Base-by-base conservation (phyloP, 2,797 vertebrate species). In the Cichlasoma orientale region DNA sequence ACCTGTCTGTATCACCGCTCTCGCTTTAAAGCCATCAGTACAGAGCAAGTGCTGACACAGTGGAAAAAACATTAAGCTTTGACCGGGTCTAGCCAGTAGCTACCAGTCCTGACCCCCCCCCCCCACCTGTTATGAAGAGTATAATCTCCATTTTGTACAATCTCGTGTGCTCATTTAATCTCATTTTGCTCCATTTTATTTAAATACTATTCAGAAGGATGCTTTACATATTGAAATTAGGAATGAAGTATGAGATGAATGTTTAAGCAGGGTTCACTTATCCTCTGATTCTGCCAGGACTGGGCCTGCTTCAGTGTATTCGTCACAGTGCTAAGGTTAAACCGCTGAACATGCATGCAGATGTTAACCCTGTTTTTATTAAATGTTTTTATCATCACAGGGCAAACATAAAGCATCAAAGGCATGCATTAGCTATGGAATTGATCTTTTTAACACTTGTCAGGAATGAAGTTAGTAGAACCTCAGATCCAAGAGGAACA, bases 391-490 rank as follows among this genome's bases (percentile, higher is more conserved):
- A 18, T 41, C 21, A 44, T 7, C 25, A 25, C 59, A 18, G 8
- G 4, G 4, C 21, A 44, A 63, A 63, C 38, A 18, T 61, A 10
- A 41, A 41, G 36, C 4, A 41, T 63, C 2, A 25, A 18, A 63
- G 1, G 25, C 38, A 14, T 0, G 13, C 59, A 4, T 63, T 0
- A 63, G 2, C n/a, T 0, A 0, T 41, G 13, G 59, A 23, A 3
- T 10, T 25, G 11, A 25, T 9, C 21, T 16, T 41, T 61, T 61
- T 38, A 1, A 61, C 4, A 33, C 5, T 53, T 53, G 50, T 10
- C 19, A 53, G 8, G 19, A 53, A 53, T 36, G 2, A 36, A 36
- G 9, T 36, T 36, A 10, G 33, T 36, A 1, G 33, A 10, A 9
- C 33, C 33, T 36, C 33, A 3, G 33, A 36, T 36, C 3, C 8